Percentiles rank a stretch among this genome's conserved stretches.
These are phyloP conservation scores for Tortricodes alternella DNA, from an alignment of 2,888 invertebrate genomes.

Conservation along the genomic window DNA sequence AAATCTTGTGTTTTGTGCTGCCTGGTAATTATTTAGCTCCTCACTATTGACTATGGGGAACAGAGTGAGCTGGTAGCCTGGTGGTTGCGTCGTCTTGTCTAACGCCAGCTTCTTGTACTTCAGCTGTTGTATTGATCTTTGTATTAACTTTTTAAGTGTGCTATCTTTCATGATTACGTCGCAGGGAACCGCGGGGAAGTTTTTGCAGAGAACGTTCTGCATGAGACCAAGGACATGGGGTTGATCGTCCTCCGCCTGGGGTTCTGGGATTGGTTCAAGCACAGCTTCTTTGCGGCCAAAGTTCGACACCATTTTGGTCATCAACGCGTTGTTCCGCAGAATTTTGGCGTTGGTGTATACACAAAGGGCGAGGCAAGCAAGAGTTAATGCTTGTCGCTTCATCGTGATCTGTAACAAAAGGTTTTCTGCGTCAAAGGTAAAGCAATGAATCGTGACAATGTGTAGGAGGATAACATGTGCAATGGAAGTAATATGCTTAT, in stretches of 20 bases:
- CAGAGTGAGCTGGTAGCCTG: slow-evolving; percentile 47
- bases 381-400: slow-evolving; percentile 1
- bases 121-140: slow-evolving; percentile 65
- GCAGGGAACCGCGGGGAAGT: slow-evolving; percentile 70
- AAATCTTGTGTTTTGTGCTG: slow-evolving; percentile 47
- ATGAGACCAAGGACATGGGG: slow-evolving; percentile 49
- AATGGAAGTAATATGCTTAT: too few species aligned
- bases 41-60: slow-evolving; percentile 64
- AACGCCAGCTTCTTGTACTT: slow-evolving; percentile 54
- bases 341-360: slow-evolving; percentile 46
- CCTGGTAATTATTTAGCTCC: slow-evolving; percentile 59
- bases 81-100: slow-evolving; percentile 48
- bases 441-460: not conserved
- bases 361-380: slow-evolving; percentile 1
- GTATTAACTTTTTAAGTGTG: slow-evolving; percentile 56
- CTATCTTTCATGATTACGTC: slow-evolving; percentile 58
- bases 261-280: slow-evolving; percentile 14
- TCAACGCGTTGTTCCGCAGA: slow-evolving; percentile 67
- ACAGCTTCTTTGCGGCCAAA: too few species aligned
- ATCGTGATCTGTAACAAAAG: slow-evolving; percentile 7
- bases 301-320: slow-evolving; percentile 68
- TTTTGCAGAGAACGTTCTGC: slow-evolving; percentile 68
- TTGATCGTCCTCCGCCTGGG: slow-evolving; percentile 34
- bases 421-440: too few species aligned
- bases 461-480: too few species aligned